Evolutionary conservation across 2,113 vertebrate species (phyloP).

Genomic region (Chionis minor): DNA sequence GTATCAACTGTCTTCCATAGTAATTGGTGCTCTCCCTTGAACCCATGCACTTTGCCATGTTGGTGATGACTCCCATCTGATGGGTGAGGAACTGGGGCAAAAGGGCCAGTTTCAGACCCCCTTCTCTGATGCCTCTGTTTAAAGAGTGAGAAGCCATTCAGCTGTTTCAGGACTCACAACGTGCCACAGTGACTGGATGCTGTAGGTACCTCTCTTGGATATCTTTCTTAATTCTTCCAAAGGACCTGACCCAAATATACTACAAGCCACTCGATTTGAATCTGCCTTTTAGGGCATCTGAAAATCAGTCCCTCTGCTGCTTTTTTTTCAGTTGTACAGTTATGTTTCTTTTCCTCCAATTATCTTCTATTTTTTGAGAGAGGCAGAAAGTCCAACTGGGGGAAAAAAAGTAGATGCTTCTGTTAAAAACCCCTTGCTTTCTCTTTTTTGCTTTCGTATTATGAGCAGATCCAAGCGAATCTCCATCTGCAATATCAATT

Average conservation of each 20-base stretch:
- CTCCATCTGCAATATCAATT: constrained; percentile 14
- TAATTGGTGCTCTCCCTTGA: not conserved
- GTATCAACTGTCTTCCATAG: fast-evolving
- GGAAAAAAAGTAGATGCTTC: not conserved
- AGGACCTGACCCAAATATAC: not conserved
- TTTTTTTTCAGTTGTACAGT: not conserved
- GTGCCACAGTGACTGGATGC: not conserved
- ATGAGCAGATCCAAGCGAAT: not conserved
- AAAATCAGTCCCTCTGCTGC: not conserved
- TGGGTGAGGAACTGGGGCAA: not conserved
- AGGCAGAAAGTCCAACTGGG: not conserved
- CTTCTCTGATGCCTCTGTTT: not conserved
- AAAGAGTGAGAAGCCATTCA: not conserved
- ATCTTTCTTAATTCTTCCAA: not conserved
- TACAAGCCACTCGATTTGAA: not conserved
- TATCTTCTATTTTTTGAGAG: not conserved
- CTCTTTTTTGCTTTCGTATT: not conserved
- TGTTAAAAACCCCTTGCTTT: not conserved
- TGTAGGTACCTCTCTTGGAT: not conserved
- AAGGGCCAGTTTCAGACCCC: not conserved
- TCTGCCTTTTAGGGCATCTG: not conserved
- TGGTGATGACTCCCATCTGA: not conserved
- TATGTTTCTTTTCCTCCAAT: not conserved
- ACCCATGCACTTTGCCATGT: not conserved
- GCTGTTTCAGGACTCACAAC: not conserved